phyloP scores from a whole-genome alignment of 2,888 invertebrate species.

The Baccha elongata region DNA sequence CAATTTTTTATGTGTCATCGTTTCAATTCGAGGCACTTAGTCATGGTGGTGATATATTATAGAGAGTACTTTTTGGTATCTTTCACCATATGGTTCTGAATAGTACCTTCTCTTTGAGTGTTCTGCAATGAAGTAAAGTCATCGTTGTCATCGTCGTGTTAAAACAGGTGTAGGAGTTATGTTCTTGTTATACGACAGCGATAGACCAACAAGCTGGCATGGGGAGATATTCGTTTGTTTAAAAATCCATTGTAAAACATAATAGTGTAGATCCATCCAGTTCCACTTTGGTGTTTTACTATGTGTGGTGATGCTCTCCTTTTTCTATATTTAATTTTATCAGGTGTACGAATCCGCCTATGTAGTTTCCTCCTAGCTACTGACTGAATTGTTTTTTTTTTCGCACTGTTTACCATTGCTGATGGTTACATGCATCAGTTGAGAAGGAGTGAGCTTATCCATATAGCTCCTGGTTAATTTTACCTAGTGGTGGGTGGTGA shows the following conservation, averaged over 20 bases:
- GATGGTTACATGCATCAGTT: constrained; percentile 14
- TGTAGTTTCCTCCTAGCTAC: constrained; percentile 59
- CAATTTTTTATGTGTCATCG: constrained; percentile 49
- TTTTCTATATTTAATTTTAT: constrained; percentile 49
- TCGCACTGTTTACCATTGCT: constrained; percentile 12
- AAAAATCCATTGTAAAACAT: constrained; percentile 52
- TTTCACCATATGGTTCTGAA: background rate
- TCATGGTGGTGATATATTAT: constrained; percentile 12
- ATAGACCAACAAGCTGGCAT: constrained; percentile 55
- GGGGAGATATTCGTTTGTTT: constrained; percentile 36
- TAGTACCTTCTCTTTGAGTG: background rate
- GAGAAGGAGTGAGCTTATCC: constrained; percentile 12
- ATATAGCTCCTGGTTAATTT: background rate
- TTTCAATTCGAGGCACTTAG: constrained; percentile 55
- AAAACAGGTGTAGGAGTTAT: constrained; percentile 45
- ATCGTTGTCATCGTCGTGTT: constrained; percentile 42
- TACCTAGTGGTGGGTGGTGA: constrained; percentile 9
- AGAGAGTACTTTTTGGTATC: background rate
- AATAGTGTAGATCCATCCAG: constrained; percentile 5
- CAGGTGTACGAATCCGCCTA: constrained; percentile 43
- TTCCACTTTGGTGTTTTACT: background rate
- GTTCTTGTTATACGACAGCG: background rate
- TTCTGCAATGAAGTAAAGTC: constrained; percentile 43
- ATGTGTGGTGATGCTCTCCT: constrained; percentile 10
- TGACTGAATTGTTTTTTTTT: constrained; percentile 36